Base-by-base conservation (phyloP, 2,888 invertebrate genomes). In the Epinotia bilunana region DNA sequence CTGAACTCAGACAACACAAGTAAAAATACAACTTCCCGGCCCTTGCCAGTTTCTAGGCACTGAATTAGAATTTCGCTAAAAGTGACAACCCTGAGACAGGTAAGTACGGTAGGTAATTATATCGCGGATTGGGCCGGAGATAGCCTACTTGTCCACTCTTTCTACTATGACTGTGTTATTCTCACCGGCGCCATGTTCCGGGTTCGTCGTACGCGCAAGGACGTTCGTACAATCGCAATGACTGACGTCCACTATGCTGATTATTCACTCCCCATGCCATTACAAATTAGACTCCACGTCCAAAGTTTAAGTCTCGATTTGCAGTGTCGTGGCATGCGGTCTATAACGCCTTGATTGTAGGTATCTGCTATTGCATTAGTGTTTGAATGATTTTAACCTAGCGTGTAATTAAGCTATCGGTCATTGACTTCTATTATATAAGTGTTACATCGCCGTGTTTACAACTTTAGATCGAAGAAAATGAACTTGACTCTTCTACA, bases 151-250 rank as follows among this genome's bases (percentile, higher is more conserved):
- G n/a, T n/a, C n/a, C n/a, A n/a, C n/a, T n/a, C n/a, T n/a, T n/a
- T n/a, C n/a, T n/a, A n/a, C n/a, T n/a, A n/a, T n/a, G n/a, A n/a
- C 1, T 23, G 84, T 74, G 77, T 78, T 74, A 39, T 62, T 75
- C 67, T 75, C 75, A 71, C 60, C 49, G 46, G 68, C 79, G 77
- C 49, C 53, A 65, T 87, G 85, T 92, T 92, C 93, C 92, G 92
- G 92, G 92, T 91, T 91, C 86, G 88, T 87, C 84, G 90, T 69
- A 80, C 90, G 83, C 80, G 83, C 93, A 93, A 93, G 93, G 92
- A 90, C 92, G 91, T 87, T 83, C 83, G 84, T 86, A 86, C 79
- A 74, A 74, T 74, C 53, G 74, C 68, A 60, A 65, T 79, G 79
- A 80, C 77, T 79, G 79, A 80, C 83, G 83, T 83, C 83, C 53